Percentiles rank a stretch among this genome's conserved stretches.
phyloP scores from a whole-genome alignment of 1,140 invertebrate genomes.

The Magallana ariakensis region DNA sequence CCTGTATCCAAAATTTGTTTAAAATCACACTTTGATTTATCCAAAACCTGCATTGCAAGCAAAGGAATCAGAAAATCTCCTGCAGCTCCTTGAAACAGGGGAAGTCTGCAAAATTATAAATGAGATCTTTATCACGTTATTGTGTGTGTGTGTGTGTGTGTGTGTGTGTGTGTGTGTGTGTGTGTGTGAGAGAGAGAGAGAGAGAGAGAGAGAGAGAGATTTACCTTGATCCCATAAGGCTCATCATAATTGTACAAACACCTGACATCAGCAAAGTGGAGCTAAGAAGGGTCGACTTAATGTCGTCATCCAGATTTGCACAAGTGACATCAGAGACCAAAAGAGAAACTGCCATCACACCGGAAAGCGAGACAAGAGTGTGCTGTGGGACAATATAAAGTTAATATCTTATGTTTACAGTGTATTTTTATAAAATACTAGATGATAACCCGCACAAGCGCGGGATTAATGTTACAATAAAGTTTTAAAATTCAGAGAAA shows the following conservation, averaged over 20 bases:
- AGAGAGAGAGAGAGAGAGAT: not conserved
- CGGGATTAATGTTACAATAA: too few relatives aligned
- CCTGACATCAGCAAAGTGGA: conserved; percentile 66
- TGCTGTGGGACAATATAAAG: conserved; percentile 42
- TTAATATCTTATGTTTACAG: too few relatives aligned
- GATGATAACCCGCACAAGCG: too few relatives aligned
- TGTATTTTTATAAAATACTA: too few relatives aligned
- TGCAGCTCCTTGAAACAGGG: conserved; percentile 67
- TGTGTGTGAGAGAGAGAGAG: too few relatives aligned
- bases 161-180: too few relatives aligned
- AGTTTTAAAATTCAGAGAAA: too few relatives aligned
- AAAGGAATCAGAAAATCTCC: conserved; percentile 64
- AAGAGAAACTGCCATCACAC: conserved; percentile 52
- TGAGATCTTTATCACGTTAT: not conserved
- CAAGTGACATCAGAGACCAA: conserved; percentile 62
- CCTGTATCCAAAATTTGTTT: not conserved
- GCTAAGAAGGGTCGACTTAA: conserved; percentile 62
- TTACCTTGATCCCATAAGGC: conserved; percentile 61
- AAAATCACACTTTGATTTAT: conserved; percentile 62
- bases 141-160: fast-evolving
- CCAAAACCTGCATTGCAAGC: conserved; percentile 57
- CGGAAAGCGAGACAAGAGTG: conserved; percentile 56
- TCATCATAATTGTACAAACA: conserved; percentile 64
- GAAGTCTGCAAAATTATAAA: conserved; percentile 55
- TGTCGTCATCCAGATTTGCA: conserved; percentile 51